Evolutionary conservation across 1,140 invertebrate genomes (phyloP).

Genomic region (Halictus rubicundus): DNA sequence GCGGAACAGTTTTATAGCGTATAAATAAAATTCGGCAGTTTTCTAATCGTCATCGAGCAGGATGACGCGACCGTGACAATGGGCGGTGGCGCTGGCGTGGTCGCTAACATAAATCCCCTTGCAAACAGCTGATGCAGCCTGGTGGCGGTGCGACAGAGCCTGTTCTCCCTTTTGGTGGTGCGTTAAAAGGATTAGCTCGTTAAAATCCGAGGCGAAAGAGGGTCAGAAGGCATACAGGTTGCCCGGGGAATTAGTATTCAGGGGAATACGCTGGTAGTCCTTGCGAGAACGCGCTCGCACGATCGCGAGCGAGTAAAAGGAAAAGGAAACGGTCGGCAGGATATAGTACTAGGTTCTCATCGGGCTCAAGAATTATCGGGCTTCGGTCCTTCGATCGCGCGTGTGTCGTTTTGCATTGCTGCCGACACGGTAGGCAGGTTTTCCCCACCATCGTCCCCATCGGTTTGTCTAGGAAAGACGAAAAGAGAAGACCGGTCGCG

Average conservation of each 20-base stretch:
- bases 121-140: not conserved
- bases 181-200: constrained; percentile 6
- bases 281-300: not conserved
- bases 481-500: constrained; percentile 15
- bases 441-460: not conserved
- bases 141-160: not conserved
- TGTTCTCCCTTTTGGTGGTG: not conserved
- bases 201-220: not conserved
- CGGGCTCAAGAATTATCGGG: constrained; percentile 25
- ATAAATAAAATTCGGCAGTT: no score
- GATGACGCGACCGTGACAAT: no score
- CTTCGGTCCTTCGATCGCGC: constrained; percentile 23
- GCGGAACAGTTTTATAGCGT: no score
- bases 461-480: constrained; percentile 20
- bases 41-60: no score
- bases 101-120: no score
- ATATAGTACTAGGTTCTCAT: not conserved
- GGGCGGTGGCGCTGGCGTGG: no score
- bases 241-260: not conserved
- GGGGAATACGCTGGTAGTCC: not conserved
- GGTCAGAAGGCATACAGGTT: not conserved
- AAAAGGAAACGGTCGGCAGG: not conserved
- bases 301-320: not conserved
- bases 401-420: constrained; percentile 35
- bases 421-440: constrained; percentile 29